These are phyloP conservation scores for Philhelius pedissequus DNA, from an alignment of 2,888 invertebrate genomes.

Conservation along the genomic window DNA sequence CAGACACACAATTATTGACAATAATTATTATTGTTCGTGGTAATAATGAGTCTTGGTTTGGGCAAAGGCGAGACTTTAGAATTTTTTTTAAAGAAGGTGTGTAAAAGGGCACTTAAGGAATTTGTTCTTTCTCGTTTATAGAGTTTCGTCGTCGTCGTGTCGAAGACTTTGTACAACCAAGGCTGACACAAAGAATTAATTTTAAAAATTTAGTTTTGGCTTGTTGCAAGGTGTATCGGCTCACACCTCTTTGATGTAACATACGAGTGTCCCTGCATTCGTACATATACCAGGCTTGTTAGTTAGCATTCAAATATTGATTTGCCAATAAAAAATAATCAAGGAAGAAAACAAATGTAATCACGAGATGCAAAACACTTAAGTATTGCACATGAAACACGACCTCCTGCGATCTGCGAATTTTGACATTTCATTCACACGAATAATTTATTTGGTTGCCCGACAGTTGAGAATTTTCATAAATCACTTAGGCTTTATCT, in stretches of 20 bases:
- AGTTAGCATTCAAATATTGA: too few relatives aligned
- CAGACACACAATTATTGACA: slow-evolving; percentile 29
- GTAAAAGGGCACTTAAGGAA: slow-evolving; percentile 33
- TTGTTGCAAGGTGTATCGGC: slow-evolving; percentile 29
- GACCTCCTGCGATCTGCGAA: too few relatives aligned
- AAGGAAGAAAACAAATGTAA: too few relatives aligned
- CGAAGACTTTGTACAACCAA: background rate
- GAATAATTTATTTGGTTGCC: too few relatives aligned
- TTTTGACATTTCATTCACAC: too few relatives aligned
- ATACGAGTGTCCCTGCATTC: too few relatives aligned
- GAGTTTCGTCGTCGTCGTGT: background rate
- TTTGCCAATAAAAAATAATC: too few relatives aligned
- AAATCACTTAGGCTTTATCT: too few relatives aligned
- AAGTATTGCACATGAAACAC: too few relatives aligned
- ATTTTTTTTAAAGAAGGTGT: background rate
- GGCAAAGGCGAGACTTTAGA: background rate
- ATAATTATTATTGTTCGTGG: slow-evolving; percentile 24
- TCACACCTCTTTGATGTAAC: slow-evolving; percentile 35
- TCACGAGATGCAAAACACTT: too few relatives aligned
- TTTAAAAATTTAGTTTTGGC: slow-evolving; percentile 24
- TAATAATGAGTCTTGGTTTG: slow-evolving; percentile 6
- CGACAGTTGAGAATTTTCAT: too few relatives aligned
- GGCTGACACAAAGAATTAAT: slow-evolving; percentile 29
- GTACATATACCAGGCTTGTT: too few relatives aligned
- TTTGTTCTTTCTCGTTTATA: slow-evolving; percentile 16